phyloP scores from a whole-genome alignment of 1,140 invertebrate genomes.

The Dendroctonus ponderosae region DNA sequence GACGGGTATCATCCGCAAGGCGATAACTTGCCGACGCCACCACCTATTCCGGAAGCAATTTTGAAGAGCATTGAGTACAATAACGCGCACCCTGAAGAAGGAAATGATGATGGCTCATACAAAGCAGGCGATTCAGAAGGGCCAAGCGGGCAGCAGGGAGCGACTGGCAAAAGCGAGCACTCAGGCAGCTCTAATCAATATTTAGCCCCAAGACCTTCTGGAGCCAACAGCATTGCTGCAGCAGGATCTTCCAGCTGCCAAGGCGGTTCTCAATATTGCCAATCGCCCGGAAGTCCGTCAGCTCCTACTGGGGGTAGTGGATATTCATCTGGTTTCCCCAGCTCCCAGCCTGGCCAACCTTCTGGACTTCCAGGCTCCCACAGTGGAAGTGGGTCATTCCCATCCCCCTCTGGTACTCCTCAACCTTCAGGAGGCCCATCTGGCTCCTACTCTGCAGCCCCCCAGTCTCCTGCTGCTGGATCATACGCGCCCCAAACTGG shows the following conservation, averaged over 20 bases:
- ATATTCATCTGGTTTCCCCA: not conserved
- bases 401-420: not conserved
- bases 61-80: constrained; percentile 54
- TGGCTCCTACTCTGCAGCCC: not conserved
- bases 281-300: not conserved
- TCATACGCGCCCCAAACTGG: not conserved
- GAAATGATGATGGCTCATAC: constrained; percentile 17
- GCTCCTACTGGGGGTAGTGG: not conserved
- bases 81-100: constrained; percentile 28
- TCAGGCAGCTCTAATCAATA: constrained; percentile 17
- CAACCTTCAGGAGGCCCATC: not conserved
- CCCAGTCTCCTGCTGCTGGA: no score
- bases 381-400: no score
- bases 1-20: constrained; percentile 63
- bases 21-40: constrained; percentile 56
- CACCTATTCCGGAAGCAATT: constrained; percentile 58
- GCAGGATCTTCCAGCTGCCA: not conserved
- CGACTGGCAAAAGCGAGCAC: not conserved
- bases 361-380: not conserved
- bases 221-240: not conserved
- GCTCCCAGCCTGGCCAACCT: not conserved
- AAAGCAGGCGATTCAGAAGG: constrained; percentile 3
- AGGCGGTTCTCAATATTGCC: not conserved
- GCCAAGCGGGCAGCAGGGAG: constrained; percentile 1
- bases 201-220: constrained; percentile 7